Evolutionary conservation across 2,888 invertebrate species (phyloP).

Genomic region (Clepsis dumicolana): DNA sequence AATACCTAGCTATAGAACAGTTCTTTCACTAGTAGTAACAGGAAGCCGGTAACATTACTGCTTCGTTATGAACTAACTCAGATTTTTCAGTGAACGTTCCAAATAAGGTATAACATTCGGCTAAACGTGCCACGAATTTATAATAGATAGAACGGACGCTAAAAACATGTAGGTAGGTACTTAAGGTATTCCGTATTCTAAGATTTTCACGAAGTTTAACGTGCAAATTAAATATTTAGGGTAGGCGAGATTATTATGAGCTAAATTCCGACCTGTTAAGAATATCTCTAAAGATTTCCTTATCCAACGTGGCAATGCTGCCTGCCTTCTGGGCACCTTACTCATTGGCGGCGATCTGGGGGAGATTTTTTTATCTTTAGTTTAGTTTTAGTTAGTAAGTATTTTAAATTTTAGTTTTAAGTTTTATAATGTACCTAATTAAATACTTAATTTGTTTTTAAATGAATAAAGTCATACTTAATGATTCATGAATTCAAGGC

Average conservation of each 20-base stretch:
- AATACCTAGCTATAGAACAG: too few relatives aligned
- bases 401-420: too few relatives aligned
- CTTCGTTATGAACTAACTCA: conserved; percentile 14
- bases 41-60: background rate
- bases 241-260: conserved; percentile 29
- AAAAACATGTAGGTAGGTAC: conserved; percentile 10
- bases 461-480: too few relatives aligned
- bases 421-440: too few relatives aligned
- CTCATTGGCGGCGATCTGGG: too few relatives aligned
- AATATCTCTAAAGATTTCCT: background rate
- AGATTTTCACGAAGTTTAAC: conserved; percentile 17
- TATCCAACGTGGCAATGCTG: too few relatives aligned
- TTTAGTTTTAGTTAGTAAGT: too few relatives aligned
- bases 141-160: conserved; percentile 19
- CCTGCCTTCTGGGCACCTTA: too few relatives aligned
- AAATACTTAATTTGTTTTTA: too few relatives aligned
- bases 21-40: background rate
- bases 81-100: conserved; percentile 36
- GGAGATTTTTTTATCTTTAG: too few relatives aligned
- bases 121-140: conserved; percentile 29
- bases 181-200: conserved; percentile 14
- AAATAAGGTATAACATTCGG: conserved; percentile 28
- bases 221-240: conserved; percentile 25
- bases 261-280: background rate
- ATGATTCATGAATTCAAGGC: background rate